Evolutionary conservation across 2,888 invertebrate species (phyloP), one percentile per base, ranked within the genome.

Genomic region (Trilocha varians): DNA sequence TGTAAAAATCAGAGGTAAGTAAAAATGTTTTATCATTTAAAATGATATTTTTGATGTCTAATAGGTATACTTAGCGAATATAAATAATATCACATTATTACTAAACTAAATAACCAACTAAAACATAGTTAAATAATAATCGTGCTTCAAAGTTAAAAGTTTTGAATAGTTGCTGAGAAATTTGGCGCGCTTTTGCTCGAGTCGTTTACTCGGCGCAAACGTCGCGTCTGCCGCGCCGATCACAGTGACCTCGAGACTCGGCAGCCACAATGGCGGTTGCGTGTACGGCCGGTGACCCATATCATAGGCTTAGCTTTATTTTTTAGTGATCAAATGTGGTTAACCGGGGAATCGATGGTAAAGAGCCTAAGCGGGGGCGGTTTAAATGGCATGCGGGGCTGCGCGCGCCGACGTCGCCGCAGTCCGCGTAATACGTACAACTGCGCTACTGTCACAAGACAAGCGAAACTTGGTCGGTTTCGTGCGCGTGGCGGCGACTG

Each of bases 271-370:
- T 16, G 17, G 25, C 25, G 16, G 15, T 34, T 25, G 38, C 43
- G 50, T 50, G 50, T 53, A 51, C 53, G 39, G 43, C 42, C 52
- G 53, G 49, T 65, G 62, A 65, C 63, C 65, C 53, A 64, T 61
- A 65, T 69, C 49, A 39, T 42, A 14, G 39, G 16, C 47, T 45
- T 42, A 54, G 55, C 57, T 62, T 63, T 57, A 56, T 55, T 62
- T 64, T 25, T 65, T 50, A 59, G 64, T 62, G 59, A 62, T 65
- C 68, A 70, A 67, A 68, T 63, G 56, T 60, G 45, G 52, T 55
- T 55, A 59, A 68, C 65, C 62, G 62, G 52, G 63, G 65, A 72
- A 75, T 74, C 70, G 70, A 76, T 76, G 73, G 63, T 58, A 50
- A 55, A 57, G 53, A 55, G 55, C 50, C 54, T 50, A 46, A 48